These are phyloP conservation scores for Pseudomyrmex concolor DNA, from an alignment of 1,140 invertebrate genomes.

Conservation along the genomic window DNA sequence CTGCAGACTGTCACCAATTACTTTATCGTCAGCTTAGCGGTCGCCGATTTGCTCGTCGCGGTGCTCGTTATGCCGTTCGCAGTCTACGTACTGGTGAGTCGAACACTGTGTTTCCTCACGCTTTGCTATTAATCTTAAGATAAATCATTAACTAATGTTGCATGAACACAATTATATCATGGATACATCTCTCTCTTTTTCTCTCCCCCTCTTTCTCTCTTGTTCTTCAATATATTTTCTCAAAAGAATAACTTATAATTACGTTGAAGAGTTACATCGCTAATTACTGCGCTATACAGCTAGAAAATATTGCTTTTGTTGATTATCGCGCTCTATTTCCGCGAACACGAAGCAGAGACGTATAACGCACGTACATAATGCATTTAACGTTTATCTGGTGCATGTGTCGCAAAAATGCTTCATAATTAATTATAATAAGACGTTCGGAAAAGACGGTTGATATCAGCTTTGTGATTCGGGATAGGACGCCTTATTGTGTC, in stretches of 20 bases:
- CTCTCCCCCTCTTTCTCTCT: not conserved
- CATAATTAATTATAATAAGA: slow-evolving; percentile 31
- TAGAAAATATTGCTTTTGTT: slow-evolving; percentile 18
- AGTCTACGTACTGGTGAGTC: slow-evolving; percentile 92
- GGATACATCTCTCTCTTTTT: not conserved
- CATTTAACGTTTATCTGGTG: slow-evolving; percentile 16
- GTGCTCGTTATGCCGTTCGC: slow-evolving; percentile 99
- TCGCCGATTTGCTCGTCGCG: slow-evolving; percentile 98
- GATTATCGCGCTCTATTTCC: slow-evolving; percentile 38
- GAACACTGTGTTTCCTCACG: not conserved
- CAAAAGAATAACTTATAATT: not conserved
- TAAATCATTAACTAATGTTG: not conserved
- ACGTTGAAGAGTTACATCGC: not conserved
- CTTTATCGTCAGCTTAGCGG: slow-evolving; percentile 98
- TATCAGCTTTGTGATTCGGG: too few species aligned
- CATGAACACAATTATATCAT: not conserved
- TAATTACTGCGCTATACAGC: not conserved
- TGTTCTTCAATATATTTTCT: not conserved
- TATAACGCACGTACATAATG: slow-evolving; percentile 1
- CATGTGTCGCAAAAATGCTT: not conserved
- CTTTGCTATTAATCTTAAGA: not conserved
- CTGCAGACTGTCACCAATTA: slow-evolving; percentile 98
- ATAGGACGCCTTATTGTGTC: not conserved
- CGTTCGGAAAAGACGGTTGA: not conserved
- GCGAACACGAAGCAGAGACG: not conserved